These are phyloP conservation scores for Stylophora pistillata DNA, from an alignment of 64 coral and sea anemone species.

Conservation along the genomic window DNA sequence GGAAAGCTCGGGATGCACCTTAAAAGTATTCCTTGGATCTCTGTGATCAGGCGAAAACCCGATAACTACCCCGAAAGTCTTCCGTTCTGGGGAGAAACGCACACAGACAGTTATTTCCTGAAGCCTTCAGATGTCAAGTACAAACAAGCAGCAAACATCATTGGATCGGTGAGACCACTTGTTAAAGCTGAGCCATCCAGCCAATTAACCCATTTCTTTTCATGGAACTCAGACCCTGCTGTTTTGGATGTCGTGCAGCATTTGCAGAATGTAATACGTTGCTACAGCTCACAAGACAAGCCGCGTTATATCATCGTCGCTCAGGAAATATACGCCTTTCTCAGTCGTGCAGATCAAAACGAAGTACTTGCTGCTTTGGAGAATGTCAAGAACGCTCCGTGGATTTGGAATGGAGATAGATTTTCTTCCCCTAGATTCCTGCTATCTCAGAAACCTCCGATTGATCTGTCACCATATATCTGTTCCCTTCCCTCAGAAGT, in stretches of 20 bases:
- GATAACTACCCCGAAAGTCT: slow-evolving; percentile 41
- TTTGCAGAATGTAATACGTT: slow-evolving; percentile 43
- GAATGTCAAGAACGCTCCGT: neutral
- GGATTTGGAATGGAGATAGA: slow-evolving; percentile 93
- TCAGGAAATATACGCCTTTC: slow-evolving; percentile 50
- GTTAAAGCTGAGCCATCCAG: neutral
- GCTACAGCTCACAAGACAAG: slow-evolving; percentile 40
- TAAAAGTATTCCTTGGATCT: slow-evolving; percentile 43
- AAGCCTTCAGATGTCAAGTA: slow-evolving; percentile 39
- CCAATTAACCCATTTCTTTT: slow-evolving; percentile 25
- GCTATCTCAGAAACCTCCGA: slow-evolving; percentile 23
- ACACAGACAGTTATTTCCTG: neutral
- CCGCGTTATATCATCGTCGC: slow-evolving; percentile 33
- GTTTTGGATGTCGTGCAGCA: slow-evolving; percentile 41
- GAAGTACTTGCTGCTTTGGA: neutral
- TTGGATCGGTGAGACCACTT: slow-evolving; percentile 55
- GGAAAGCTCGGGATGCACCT: neutral
- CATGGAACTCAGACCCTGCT: slow-evolving; percentile 35
- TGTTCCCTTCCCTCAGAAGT: slow-evolving; percentile 43
- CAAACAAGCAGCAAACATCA: slow-evolving; percentile 33
- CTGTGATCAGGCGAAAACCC: slow-evolving; percentile 20
- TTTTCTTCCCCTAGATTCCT: slow-evolving; percentile 60
- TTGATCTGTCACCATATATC: slow-evolving; percentile 65
- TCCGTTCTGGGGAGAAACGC: slow-evolving; percentile 13
- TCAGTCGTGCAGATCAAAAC: neutral